Base-by-base conservation (phyloP, 2,888 invertebrate species). In the Ephialtes manifestator region DNA sequence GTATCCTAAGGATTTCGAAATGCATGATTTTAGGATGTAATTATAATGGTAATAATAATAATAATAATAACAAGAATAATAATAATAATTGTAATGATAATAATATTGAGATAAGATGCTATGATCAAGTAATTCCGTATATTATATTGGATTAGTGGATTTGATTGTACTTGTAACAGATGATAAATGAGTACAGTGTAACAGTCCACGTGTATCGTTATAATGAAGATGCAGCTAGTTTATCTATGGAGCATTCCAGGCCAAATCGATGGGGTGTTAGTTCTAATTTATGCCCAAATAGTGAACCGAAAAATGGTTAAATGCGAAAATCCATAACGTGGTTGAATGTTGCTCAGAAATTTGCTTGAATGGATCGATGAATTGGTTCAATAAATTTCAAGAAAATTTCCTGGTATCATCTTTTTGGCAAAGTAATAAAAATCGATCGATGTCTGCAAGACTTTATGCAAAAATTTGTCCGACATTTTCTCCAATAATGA, bases 1-100 rank as follows among this genome's bases (percentile, higher is more conserved):
- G 79, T 76, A 80, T 83, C 51, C 70, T 70, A 67, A 78, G 48
- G 60, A 80, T 83, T 75, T 76, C 72, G 63, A 83, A 65, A 76
- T 70, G 81, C 78, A 81, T 70, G 67, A 65, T 74, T 65, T 80
- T 65, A 46, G 24, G 18, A 35, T 65, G 65, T 63, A 63, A 63
- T 68, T 39, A 67, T 31, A 68, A 55, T 39, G 20, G 35, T 39
- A 39, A 35, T 46, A n/a, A 48, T 51, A 63, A 74, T 24, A 15
- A 60, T 51, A 31, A 76, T 65, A 53, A 63, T 18, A 20, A 48
- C 35, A 11, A 39, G 28, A 15, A 39, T 43, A 53, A 60, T 75
- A 11, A 39, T 60, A 18, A 43, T 46, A 24, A 55, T 24, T 4
- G 35, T 60, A 24, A 55, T 11, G 24, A 55, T 55, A 24, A 55